A percentile compares a stretch with the other conserved stretches of the same genome.
Conservation (phyloP, 2,797 vertebrate genomes). For the Phoebastria nigripes region DNA sequence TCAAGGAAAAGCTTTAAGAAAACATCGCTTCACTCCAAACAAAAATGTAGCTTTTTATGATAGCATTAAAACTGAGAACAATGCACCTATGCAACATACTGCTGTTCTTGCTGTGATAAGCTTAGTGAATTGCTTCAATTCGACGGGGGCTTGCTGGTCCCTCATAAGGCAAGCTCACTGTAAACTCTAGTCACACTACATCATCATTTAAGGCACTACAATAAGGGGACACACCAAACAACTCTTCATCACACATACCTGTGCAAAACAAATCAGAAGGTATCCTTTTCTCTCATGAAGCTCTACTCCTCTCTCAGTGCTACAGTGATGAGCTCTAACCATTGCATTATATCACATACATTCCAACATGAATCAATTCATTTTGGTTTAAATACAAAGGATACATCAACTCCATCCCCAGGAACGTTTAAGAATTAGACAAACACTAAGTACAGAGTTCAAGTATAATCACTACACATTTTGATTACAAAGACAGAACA, state of each 20-base stretch:
- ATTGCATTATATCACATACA: constrained; percentile 83
- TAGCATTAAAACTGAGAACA: constrained; percentile 62
- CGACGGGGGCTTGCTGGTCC: constrained; percentile 81
- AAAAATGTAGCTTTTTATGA: constrained; percentile 34
- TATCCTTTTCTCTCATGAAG: constrained; percentile 74
- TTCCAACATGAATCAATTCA: constrained; percentile 80
- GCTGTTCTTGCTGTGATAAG: constrained; percentile 69
- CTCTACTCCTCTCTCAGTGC: constrained; percentile 77
- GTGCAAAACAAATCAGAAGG: constrained; percentile 84
- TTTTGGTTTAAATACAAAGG: constrained; percentile 85
- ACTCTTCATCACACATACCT: constrained; percentile 85
- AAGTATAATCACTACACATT: constrained; percentile 84
- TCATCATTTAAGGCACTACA: constrained; percentile 87
- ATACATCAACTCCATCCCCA: constrained; percentile 75
- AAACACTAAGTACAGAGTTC: constrained; percentile 83
- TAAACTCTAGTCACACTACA: constrained; percentile 85
- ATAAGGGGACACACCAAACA: constrained; percentile 79
- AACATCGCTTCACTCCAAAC: constrained; percentile 56
- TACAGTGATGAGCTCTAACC: constrained; percentile 82
- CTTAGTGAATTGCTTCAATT: constrained; percentile 69
- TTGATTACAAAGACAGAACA: constrained; percentile 81
- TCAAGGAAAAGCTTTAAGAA: constrained; percentile 50
- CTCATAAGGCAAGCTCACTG: constrained; percentile 84
- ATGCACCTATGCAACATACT: constrained; percentile 65
- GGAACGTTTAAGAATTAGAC: constrained; percentile 80